phyloP scores from a whole-genome alignment of 2,888 invertebrate genomes.

The Xylota segnis region DNA sequence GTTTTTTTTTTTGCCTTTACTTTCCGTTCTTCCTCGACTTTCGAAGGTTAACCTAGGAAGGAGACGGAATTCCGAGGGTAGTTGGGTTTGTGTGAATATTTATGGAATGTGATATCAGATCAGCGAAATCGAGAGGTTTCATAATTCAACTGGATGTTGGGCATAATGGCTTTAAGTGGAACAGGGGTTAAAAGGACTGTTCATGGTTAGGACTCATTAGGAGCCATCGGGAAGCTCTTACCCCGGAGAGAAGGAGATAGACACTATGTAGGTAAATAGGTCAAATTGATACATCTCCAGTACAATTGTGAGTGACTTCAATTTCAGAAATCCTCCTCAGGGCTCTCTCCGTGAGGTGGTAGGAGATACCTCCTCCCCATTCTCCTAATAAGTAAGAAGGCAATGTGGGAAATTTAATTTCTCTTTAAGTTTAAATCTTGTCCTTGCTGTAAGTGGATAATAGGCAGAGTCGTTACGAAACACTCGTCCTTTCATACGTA shows the following conservation, averaged over 20 bases:
- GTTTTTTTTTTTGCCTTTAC: neutral
- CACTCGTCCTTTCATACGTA: no score
- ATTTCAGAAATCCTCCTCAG: no score
- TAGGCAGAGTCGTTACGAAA: no score
- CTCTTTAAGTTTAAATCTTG: no score
- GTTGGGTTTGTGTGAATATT: conserved; percentile 7
- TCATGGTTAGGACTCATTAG: neutral
- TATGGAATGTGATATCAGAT: conserved; percentile 5
- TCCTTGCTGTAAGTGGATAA: no score
- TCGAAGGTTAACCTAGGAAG: conserved; percentile 24
- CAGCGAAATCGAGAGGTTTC: conserved; percentile 2
- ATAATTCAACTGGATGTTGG: neutral
- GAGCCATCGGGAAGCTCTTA: neutral
- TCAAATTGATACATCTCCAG: neutral
- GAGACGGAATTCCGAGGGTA: neutral
- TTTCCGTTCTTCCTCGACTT: neutral
- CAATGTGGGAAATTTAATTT: no score
- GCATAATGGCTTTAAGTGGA: neutral
- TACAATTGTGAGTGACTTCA: no score
- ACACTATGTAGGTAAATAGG: neutral
- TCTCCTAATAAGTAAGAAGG: no score
- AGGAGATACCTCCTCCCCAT: no score
- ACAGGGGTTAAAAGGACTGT: neutral
- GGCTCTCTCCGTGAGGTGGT: no score
- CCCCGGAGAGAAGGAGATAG: neutral